Conservation (phyloP, 2,797 vertebrate species). For the Tragopan temminckii region DNA sequence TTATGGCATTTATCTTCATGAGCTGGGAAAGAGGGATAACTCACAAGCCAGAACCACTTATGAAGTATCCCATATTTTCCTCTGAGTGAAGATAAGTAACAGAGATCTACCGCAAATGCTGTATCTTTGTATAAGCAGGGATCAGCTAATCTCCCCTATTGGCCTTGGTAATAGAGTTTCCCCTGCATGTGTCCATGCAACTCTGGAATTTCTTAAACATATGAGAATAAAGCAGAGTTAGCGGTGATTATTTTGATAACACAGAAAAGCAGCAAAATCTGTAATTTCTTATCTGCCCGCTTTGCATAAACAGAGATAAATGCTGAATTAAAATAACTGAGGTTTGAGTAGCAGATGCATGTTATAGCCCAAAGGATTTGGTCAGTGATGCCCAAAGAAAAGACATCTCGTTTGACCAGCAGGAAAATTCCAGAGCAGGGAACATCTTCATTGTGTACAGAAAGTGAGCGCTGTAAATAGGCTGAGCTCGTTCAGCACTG, state of each 20-base stretch:
- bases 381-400: background rate
- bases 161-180: background rate
- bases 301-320: background rate
- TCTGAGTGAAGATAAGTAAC: background rate
- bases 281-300: background rate
- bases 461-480: background rate
- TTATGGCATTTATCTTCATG: background rate
- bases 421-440: background rate
- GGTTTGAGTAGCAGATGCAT: background rate
- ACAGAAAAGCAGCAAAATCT: background rate
- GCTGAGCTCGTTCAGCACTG: background rate
- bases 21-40: background rate
- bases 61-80: background rate
- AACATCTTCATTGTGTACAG: background rate
- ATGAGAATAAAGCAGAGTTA: background rate
- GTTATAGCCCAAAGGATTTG: background rate
- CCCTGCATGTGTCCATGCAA: rapidly evolving
- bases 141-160: background rate
- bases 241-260: background rate
- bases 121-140: background rate
- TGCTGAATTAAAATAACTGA: background rate
- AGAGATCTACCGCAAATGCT: background rate
- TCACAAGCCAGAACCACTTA: constrained; percentile 18
- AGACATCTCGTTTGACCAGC: background rate
- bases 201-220: background rate